Evolutionary conservation across 2,113 vertebrate species (phyloP), one percentile per base, ranked within the genome.

Genomic region (Psilopogon haemacephalus): DNA sequence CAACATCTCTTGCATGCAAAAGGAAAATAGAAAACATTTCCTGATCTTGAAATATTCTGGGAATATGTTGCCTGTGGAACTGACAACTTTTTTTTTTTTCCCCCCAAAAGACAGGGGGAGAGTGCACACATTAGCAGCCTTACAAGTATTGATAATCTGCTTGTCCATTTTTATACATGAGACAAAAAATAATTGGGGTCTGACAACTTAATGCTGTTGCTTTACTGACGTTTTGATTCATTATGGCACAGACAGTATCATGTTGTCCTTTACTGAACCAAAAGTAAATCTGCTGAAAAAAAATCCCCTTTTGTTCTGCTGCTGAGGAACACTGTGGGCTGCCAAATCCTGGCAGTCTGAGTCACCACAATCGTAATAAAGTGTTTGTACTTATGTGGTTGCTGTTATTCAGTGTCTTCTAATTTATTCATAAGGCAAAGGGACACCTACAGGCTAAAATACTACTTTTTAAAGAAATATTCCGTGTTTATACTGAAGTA

Each of bases 281-380:
- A 87, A 96, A 96, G 84, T 95, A 94, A 96, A 86, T 89, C 79
- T 1, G 42, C 72, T 89, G 67, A 93, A 50, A 24, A 50, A 94
- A 96, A 91, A 77, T 93, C 85, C 85, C 69, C 85, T 96, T 96
- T 96, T 96, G 93, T 96, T 96, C 94, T 94, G 85, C 89, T 95
- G 88, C 94, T 94, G 95, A 95, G 83, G 94, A 96, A 91, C 94
- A 86, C 69, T 95, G 91, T 91, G 75, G 96, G 93, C 93, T 96
- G 94, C 91, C 94, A 96, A 96, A 89, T 91, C 87, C 82, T 94
- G 89, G 69, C 85, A 95, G 93, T 85, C 93, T 96, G 93, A 96
- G 87, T 96, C 91, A 96, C 93, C 94, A 94, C 87, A 94, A 55
- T 94, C 28, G 94, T 93, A 95, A 95, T 93, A 89, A 89, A 95